Conservation (phyloP, 2,797 vertebrate genomes). For the Spinus olivaceus region DNA sequence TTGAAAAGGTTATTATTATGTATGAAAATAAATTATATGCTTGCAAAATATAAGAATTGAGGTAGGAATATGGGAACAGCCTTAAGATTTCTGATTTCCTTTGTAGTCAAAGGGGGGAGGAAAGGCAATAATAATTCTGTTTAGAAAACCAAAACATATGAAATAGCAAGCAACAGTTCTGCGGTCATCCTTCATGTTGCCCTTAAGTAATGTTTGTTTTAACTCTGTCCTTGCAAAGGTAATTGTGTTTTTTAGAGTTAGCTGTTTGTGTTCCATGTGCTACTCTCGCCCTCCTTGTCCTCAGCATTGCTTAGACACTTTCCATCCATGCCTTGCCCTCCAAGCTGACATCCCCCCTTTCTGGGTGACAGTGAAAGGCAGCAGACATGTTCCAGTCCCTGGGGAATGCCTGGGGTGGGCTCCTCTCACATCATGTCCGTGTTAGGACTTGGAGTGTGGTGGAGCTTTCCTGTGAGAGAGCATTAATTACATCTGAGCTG, state of each 20-base stretch:
- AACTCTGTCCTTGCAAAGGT: neutral
- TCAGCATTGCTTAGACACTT: neutral
- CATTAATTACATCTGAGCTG: neutral
- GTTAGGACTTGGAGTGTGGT: neutral
- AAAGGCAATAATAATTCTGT: neutral
- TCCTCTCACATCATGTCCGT: neutral
- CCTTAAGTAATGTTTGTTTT: neutral
- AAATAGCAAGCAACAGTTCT: neutral
- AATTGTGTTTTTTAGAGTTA: neutral
- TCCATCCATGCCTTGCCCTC: neutral
- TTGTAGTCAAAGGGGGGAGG: neutral
- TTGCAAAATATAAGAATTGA: neutral
- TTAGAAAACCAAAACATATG: neutral
- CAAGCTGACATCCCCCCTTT: rapidly evolving
- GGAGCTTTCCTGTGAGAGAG: neutral
- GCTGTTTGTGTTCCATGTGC: neutral
- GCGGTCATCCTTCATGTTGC: neutral
- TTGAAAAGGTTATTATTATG: neutral
- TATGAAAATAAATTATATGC: neutral
- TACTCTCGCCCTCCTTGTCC: neutral
- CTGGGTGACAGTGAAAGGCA: neutral
- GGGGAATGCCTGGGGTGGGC: neutral
- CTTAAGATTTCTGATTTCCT: neutral
- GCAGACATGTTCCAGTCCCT: neutral
- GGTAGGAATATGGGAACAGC: neutral